Evolutionary conservation across 2,113 vertebrate species (phyloP), one percentile per base, ranked within the genome.

Genomic region (Chlorodrepanis virens): DNA sequence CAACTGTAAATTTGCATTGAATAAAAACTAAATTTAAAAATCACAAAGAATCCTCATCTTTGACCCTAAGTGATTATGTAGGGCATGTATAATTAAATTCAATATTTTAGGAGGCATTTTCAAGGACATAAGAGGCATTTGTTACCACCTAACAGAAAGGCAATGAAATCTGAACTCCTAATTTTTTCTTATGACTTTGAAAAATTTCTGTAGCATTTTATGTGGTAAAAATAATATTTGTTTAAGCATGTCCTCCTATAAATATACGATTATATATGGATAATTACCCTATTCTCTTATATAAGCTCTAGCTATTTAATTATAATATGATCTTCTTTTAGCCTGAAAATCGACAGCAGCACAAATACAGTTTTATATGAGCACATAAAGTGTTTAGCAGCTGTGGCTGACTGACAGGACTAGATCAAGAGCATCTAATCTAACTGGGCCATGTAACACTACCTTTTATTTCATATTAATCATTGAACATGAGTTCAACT

Each of bases 391-490:
- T 56, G 64, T 39, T 72, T 94, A 80, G 78, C 47, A 95, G 68
- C 56, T 92, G 79, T 92, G 90, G 60, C 71, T 81, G 60, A 70
- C 27, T 83, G 79, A 60, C 54, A 88, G 78, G 57, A 87, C 76
- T 61, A 79, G 29, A 88, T 59, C 25, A 63, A 77, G 59, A 88
- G 57, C 28, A 76, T 87, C 23, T 78, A 79, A 91, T 86, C 37
- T 81, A 91, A 83, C 63, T 93, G 74, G 83, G 70, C 37, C 78
- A 94, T 1, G 4, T 89, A 93, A 91, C 54, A 61, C n/a, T 83
- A 74, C 25, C 70, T 93, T 95, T 86, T 85, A 54, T 80, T 94
- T 95, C 72, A 72, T 82, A 83, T 95, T 80, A 80, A 85, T 91
- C 82, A 90, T 53, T 86, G 72, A 92, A 70, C 54, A 50, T 0